Evolutionary conservation across 2,888 invertebrate genomes (phyloP), one percentile per base, ranked within the genome.

Genomic region (Dorcus parallelipipedus): DNA sequence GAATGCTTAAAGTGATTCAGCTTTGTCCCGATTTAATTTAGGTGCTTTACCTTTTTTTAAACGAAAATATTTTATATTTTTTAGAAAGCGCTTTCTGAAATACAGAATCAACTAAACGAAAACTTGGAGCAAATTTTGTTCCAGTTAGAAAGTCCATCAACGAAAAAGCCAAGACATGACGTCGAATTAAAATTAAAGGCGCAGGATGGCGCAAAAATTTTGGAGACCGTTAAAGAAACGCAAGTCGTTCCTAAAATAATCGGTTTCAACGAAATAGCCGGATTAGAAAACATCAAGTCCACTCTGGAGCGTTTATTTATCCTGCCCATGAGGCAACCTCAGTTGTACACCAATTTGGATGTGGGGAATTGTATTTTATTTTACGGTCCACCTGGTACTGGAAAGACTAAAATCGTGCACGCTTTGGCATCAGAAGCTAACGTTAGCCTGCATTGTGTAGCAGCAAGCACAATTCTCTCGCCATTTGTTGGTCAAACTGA

Each of bases 401-500:
- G 81, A 5, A 81, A 81, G 72, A 80, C 81, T 2, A 69, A 70
- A 48, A 63, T 81, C 10, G 78, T 73, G 3, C 75, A 78, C 60
- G 79, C 79, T 33, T 54, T 79, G 53, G 79, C 80, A 3, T 74
- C 79, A 1, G 83, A 84, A 73, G 79, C 82, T 39, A 72, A 77
- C 23, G 80, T 81, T 5, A 70, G 74, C 8, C 78, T 84, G 56
- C 82, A 81, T 71, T 78, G 76, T 58, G 76, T 84, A 26, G 81
- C 82, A 23, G 79, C 81, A 52, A 79, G 83, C 9, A 80, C 82
- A 69, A 73, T 85, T 26, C 70, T 84, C 17, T 84, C 84, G 3
- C 73, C 78, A 49, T 83, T 80, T 76, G 76, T 83, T 8, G 85
- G 85, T 42, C 80, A 83, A 70, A 82, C 82, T 52, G 85, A 85